Evolutionary conservation across 2,113 vertebrate genomes (phyloP), one percentile per base, ranked within the genome.

Genomic region (Ramphastos sulfuratus): DNA sequence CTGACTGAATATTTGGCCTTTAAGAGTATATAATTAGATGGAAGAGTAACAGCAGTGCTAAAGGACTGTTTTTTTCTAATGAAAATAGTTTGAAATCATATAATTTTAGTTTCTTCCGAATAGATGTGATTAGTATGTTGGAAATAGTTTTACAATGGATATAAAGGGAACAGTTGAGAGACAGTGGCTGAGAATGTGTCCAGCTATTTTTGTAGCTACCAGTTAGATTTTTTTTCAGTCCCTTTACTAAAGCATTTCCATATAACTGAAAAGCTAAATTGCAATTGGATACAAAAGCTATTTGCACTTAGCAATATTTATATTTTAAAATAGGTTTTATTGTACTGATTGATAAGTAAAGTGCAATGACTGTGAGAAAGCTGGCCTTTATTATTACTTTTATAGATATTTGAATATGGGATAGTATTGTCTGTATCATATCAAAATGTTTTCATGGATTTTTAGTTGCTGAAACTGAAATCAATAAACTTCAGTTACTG

Each of bases 401-500:
- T 50, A 55, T 58, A 96, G 92, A 94, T 61, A 63, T 75, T 71
- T 65, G 52, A 82, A 81, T 93, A 90, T 56, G 90, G 19, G 95
- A 90, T 81, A 94, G 93, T 86, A 83, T 74, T 96, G 91, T 96
- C 80, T 95, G 93, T 96, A 93, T 90, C 17, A 39, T 82, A 82
- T 83, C 27, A 83, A 90, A 95, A 86, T 94, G 93, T 95, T 94
- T 86, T 58, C n/a, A 63, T 96, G 93, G 73, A 95, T 95, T 96
- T 91, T 93, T 91, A 96, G 95, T 82, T 96, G 87, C 91, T 96
- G 91, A 88, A 87, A 91, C 80, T 90, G 85, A 88, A 91, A 83
- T 92, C 85, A 95, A 92, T 96, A 96, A 96, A 96, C 73, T 91
- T 94, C 12, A 94, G 96, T 86, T 90, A 33, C 72, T 95, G 76